Conservation (phyloP, 1,140 invertebrate genomes). For the Penaeus vannamei region DNA sequence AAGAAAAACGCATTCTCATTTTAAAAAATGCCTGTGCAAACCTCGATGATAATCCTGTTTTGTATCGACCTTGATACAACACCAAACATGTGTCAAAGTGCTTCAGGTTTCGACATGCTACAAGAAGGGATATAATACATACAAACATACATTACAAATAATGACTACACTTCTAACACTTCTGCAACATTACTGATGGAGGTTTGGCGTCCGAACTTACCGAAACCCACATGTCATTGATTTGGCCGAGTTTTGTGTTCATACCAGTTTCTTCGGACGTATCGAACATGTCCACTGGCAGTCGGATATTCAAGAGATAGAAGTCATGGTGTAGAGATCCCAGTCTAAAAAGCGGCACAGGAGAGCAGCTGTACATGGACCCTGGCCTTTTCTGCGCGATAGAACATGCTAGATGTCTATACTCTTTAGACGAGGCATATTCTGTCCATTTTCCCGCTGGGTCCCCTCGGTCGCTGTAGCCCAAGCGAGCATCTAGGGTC, state of each 20-base stretch:
- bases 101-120: too few relatives aligned
- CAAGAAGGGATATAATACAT: too few relatives aligned
- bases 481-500: constrained; percentile 87
- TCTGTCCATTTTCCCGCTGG: constrained; percentile 86
- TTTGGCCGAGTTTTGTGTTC: constrained; percentile 71
- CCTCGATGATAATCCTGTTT: too few relatives aligned
- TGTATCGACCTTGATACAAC: too few relatives aligned
- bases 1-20: too few relatives aligned
- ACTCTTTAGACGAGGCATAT: constrained; percentile 81
- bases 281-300: constrained; percentile 78
- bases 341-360: constrained; percentile 95
- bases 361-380: constrained; percentile 88
- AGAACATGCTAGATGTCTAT: constrained; percentile 85
- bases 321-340: constrained; percentile 97
- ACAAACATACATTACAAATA: too few relatives aligned
- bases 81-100: too few relatives aligned
- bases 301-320: constrained; percentile 94
- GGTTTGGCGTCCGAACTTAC: constrained; percentile 65
- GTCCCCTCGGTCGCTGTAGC: constrained; percentile 87
- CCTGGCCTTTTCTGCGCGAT: constrained; percentile 74
- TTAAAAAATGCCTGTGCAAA: too few relatives aligned
- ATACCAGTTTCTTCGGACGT: constrained; percentile 66
- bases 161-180: too few relatives aligned
- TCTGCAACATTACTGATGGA: too few relatives aligned
- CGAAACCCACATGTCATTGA: constrained; percentile 73